A percentile compares a stretch with the other conserved stretches of the same genome.
Conservation (phyloP, 2,888 invertebrate genomes). For the Tubiluchus corallicola region DNA sequence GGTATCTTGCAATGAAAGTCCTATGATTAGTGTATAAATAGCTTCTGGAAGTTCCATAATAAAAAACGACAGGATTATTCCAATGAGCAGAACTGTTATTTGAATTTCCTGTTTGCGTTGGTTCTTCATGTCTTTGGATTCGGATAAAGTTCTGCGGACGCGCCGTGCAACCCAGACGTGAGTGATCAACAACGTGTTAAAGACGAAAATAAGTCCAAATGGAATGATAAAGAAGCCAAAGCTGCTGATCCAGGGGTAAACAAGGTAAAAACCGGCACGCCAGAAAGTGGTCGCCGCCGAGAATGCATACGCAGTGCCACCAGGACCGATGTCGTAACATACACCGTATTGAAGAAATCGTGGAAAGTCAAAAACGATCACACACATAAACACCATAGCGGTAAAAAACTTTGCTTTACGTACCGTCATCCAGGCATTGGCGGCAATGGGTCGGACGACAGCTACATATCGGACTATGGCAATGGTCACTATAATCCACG, state of each 20-base stretch:
- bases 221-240: background rate
- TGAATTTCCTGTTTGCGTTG: background rate
- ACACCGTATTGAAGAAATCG: constrained; percentile 1
- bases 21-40: background rate
- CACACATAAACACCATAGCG: background rate
- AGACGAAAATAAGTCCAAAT: background rate
- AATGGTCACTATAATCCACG: background rate
- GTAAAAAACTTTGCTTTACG: background rate
- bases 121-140: background rate
- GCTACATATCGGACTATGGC: background rate
- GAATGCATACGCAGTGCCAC: no score
- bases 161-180: background rate
- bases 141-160: background rate
- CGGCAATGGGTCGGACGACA: background rate
- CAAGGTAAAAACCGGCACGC: background rate
- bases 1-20: background rate
- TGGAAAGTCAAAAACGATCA: background rate
- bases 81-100: background rate
- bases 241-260: background rate
- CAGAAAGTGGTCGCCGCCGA: background rate
- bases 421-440: constrained; percentile 1
- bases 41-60: constrained; percentile 1
- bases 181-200: background rate
- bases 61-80: background rate
- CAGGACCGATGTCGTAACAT: background rate